phyloP scores from a whole-genome alignment of 2,113 vertebrate genomes.

The Spea bombifrons region DNA sequence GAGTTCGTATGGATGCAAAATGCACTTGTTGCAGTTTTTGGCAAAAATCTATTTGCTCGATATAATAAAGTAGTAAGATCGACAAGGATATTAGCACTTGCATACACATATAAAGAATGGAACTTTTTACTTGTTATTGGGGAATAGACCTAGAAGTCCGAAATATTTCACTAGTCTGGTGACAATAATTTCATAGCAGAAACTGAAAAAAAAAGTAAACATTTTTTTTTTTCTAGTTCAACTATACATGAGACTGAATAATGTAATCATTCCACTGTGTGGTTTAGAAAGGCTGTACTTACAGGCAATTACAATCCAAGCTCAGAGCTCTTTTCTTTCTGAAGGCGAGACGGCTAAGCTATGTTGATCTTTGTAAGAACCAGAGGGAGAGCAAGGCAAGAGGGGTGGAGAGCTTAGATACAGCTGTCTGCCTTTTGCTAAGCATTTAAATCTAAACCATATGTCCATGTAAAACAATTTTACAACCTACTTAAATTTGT shows the following conservation, averaged over 20 bases:
- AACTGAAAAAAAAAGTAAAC: neutral
- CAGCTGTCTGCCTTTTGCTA: slow-evolving; percentile 51
- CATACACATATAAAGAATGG: slow-evolving; percentile 46
- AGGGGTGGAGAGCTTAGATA: slow-evolving; percentile 46
- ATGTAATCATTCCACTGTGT: neutral
- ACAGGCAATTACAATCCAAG: neutral
- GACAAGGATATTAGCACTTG: slow-evolving; percentile 60
- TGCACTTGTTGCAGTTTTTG: slow-evolving; percentile 34
- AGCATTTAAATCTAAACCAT: slow-evolving; percentile 43
- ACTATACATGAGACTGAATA: neutral
- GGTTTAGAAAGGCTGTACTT: neutral
- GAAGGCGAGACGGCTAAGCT: slow-evolving; percentile 37
- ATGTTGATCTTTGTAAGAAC: slow-evolving; percentile 30
- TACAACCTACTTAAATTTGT: slow-evolving; percentile 23
- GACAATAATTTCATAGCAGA: neutral
- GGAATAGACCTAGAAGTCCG: too few species aligned
- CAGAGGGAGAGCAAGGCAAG: slow-evolving; percentile 55
- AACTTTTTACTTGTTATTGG: too few species aligned
- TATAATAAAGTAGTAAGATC: slow-evolving; percentile 50
- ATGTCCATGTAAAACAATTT: slow-evolving; percentile 23
- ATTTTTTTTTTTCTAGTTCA: neutral
- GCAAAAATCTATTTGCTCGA: neutral
- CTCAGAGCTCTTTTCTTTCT: slow-evolving; percentile 37
- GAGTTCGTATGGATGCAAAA: slow-evolving; percentile 4
- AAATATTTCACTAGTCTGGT: neutral